Conservation (phyloP, 2,888 invertebrate species). For the Drepana falcataria region DNA sequence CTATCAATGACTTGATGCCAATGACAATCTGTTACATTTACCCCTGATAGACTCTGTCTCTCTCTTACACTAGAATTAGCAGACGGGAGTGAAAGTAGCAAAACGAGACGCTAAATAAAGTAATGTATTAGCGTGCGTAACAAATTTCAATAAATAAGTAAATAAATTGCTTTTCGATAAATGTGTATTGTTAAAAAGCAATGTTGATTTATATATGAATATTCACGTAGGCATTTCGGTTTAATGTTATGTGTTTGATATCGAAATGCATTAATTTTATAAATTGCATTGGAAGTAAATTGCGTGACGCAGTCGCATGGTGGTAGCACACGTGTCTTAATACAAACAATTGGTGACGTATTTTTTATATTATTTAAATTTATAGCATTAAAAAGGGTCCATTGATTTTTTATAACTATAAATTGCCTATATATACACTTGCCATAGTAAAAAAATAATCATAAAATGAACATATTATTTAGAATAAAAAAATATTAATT, state of each 20-base stretch:
- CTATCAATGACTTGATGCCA: conserved; percentile 67
- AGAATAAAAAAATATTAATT: no score
- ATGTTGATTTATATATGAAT: conserved; percentile 76
- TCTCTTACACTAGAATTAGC: conserved; percentile 34
- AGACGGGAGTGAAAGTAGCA: conserved; percentile 26
- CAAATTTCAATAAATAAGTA: conserved; percentile 76
- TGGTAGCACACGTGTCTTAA: conserved; percentile 27
- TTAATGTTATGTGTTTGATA: conserved; percentile 39
- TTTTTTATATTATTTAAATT: background rate
- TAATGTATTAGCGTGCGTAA: conserved; percentile 56
- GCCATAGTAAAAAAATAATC: no score
- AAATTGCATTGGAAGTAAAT: conserved; percentile 37
- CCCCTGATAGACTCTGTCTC: conserved; percentile 38
- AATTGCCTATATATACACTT: no score
- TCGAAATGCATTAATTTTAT: conserved; percentile 39
- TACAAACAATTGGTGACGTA: conserved; percentile 15
- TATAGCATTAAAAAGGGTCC: background rate
- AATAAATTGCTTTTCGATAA: conserved; percentile 74
- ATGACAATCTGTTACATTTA: conserved; percentile 58
- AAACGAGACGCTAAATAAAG: conserved; percentile 49
- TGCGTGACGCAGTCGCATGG: conserved; percentile 30
- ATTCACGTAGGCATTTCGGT: conserved; percentile 65
- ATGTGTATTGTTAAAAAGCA: conserved; percentile 63
- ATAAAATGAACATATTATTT: no score
- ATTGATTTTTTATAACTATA: background rate